Base-by-base conservation (phyloP, 2,888 invertebrate genomes). In the Eilema sororculum region DNA sequence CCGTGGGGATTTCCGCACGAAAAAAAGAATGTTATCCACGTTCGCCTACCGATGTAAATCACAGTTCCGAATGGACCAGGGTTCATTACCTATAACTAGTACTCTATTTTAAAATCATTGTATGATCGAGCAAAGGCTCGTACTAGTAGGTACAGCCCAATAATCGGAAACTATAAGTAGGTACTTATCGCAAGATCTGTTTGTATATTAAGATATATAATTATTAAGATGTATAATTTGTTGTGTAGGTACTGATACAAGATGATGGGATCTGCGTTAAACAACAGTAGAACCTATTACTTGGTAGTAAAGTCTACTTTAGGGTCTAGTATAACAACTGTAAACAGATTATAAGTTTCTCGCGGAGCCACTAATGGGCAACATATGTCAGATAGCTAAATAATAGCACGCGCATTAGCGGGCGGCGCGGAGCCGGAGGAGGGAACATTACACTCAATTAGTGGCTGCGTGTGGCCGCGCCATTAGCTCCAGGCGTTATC, bases 381-480 rank as follows among this genome's bases (percentile, higher is more conserved):
- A 58, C 24, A 58, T 58, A 25, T 25, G 57, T 58, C 24, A 25
- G 57, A 58, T 58, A 24, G 13, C 24, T 24, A 25, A 58, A 58
- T 58, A 58, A 37, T 41, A 24, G 63, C 41, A 25, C 6, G 25
- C 41, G 24, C 41, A 41, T 63, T 37, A 37, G 33, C 22, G 13
- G 37, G 37, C 22, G 24, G 16, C 8, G 57, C n/a, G n/a, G n/a
- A n/a, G n/a, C n/a, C n/a, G n/a, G n/a, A n/a, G n/a, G 41, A 41
- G 20, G 24, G 24, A 12, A 24, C 24, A 64, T 64, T 28, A 64
- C n/a, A 65, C 52, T 30, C 22, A 65, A 30, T 65, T 65, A 65
- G 52, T 30, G 52, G 56, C 52, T 28, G 64, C 30, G 56, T 56
- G 28, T 65, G 64, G 30, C 6, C n/a, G 30, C 56, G 30, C 64